A percentile compares a stretch with the other conserved stretches of the same genome.
These are phyloP conservation scores for Megalops atlanticus DNA, from an alignment of 2,113 vertebrate species.

Conservation along the genomic window DNA sequence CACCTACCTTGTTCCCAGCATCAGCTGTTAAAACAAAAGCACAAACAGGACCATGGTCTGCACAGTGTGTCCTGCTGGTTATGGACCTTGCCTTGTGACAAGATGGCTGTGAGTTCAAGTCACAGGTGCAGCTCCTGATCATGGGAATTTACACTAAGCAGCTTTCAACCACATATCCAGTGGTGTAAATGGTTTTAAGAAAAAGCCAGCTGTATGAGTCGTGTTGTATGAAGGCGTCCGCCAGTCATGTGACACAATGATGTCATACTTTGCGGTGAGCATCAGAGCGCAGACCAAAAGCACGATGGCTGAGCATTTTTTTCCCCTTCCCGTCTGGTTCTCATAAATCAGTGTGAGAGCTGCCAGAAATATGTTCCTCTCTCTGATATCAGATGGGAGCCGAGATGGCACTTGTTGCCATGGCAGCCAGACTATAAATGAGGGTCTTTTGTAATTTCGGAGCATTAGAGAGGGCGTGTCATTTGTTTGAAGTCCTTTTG, in stretches of 20 bases:
- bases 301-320: background rate
- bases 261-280: background rate
- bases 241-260: too few relatives aligned
- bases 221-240: too few relatives aligned
- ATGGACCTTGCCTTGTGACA: too few relatives aligned
- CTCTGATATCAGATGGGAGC: constrained; percentile 2
- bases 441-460: constrained; percentile 11
- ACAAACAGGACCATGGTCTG: background rate
- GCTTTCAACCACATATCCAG: too few relatives aligned
- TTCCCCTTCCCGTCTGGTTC: too few relatives aligned
- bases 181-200: too few relatives aligned
- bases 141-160: too few relatives aligned
- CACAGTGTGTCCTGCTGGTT: too few relatives aligned
- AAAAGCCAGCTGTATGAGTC: too few relatives aligned
- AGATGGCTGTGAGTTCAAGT: too few relatives aligned
- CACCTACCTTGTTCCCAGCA: background rate
- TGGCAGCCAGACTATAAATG: constrained; percentile 19
- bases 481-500: constrained; percentile 4
- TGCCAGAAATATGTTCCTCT: background rate
- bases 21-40: background rate
- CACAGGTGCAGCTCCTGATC: too few relatives aligned
- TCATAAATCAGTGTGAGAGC: background rate
- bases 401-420: constrained; percentile 20
- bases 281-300: background rate
- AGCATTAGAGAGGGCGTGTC: background rate